Base-by-base conservation (phyloP, 1,140 invertebrate species). In the Dendrolimus punctatus region DNA sequence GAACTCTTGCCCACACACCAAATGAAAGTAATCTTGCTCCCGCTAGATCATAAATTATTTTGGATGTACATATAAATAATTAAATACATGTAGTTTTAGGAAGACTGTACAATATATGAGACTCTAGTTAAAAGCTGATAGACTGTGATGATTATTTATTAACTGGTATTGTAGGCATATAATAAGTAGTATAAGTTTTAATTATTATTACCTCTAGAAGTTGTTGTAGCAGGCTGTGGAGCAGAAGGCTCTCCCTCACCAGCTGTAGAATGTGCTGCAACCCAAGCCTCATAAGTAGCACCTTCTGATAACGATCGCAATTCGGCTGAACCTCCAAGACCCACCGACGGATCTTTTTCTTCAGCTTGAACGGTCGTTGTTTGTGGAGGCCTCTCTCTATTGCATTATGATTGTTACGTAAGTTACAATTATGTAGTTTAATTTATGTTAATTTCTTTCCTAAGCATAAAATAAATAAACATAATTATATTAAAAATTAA, bases 261-360 rank as follows among this genome's bases (percentile, higher is more conserved):
- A 3, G 92, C 89, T 1, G 89, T 89, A 1, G 95, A 96, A n/a
- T 93, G 93, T 3, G 95, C 95, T 1, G 93, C 93, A 6, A 96
- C 92, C 94, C 95, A 96, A 68, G 95, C 94, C 72, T 96, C 94
- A 74, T 96, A 96, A 8, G 91, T 88, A 68, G 93, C 90, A 53
- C 77, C 76, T 59, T 87, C 85, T 7, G 78, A 75, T 38, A 87
- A 61, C 0, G 82, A 78, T 6, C 78, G 62, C 36, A 88, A 57
- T 52, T 84, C 79, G 6, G 75, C 75, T 5, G 72, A 76, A n/a
- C 84, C 86, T 2, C 80, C 81, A 4, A 81, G 56, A 40, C 76
- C 78, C 2, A 86, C 76, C 8, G 71, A 64, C 9, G 61, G 50
- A 8, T 80, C 76, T 4, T 55, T 53, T n/a, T 82, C 72, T 53